Base-by-base conservation (phyloP, 2,113 vertebrate genomes). In the Psittacara wagleri region DNA sequence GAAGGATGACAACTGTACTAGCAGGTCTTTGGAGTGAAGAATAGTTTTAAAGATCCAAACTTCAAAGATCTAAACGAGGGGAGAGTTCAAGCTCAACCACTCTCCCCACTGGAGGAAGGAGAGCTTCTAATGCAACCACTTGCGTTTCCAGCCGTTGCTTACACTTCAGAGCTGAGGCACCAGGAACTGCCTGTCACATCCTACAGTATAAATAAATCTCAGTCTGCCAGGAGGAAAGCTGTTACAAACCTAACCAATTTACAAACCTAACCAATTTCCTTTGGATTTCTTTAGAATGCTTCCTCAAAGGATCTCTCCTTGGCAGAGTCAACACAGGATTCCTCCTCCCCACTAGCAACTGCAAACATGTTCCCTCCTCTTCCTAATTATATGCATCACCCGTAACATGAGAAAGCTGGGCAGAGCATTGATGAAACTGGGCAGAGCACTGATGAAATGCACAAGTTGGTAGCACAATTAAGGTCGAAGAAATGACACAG, bases 141-240 rank as follows among this genome's bases (percentile, higher is more conserved):
- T 0, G 0, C 15, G 5, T 57, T 95, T 81, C 69, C 81, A 91
- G 84, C 4, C 0, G 84, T 95, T 48, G 4, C 77, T 94, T 62
- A 68, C 17, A 2, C 63, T 86, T 76, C 35, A 95, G 59, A 94
- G 82, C 35, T 33, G 46, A 96, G 74, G 75, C 70, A 85, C 94
- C 31, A 94, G 68, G 83, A 93, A 94, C 67, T 87, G 90, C 83
- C 83, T 79, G 86, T 92, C 89, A 92, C 84, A 92, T 90, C 75
- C 75, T 81, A 69, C 78, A 80, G 68, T 39, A 80, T 46, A 96
- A 96, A 89, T 85, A 94, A 92, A 94, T 81, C 37, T 46, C 88
- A 24, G 11, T 31, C 86, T 91, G 78, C 77, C 81, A 82, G 28
- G 14, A 95, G 44, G 54, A 81, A 95, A 96, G 76, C 51, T 88